phyloP scores from a whole-genome alignment of 2,113 vertebrate genomes.

The Hemiprocne comata region DNA sequence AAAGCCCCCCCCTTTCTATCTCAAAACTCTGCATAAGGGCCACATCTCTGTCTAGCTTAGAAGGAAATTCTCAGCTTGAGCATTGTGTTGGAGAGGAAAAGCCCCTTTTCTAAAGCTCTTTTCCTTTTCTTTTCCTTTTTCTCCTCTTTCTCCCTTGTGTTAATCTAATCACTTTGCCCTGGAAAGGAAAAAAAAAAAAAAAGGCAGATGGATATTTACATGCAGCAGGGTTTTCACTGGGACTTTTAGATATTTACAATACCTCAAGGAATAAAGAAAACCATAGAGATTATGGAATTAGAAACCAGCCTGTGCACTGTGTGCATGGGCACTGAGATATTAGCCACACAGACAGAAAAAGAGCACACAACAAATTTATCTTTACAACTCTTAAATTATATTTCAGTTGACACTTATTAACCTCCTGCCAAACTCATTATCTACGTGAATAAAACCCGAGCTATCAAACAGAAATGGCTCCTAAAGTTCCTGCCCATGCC shows the following conservation, averaged over 20 bases:
- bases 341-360: background rate
- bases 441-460: conserved; percentile 27
- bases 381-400: conserved; percentile 69
- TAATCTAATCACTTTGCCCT: background rate
- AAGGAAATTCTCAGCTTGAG: background rate
- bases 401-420: conserved; percentile 72
- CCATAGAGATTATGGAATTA: background rate
- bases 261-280: background rate
- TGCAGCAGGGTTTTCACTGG: background rate
- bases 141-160: background rate
- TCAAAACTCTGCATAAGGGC: background rate
- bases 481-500: conserved; percentile 20
- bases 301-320: background rate
- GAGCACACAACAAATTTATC: conserved; percentile 60
- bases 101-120: background rate
- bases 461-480: conserved; percentile 26
- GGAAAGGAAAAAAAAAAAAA: background rate
- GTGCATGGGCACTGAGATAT: background rate
- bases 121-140: background rate
- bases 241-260: background rate
- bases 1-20: background rate
- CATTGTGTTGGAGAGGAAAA: background rate
- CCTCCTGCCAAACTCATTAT: conserved; percentile 74
- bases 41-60: background rate
- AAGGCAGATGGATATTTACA: background rate